Percentiles rank a stretch among this genome's conserved stretches.
Evolutionary conservation across 2,888 invertebrate genomes (phyloP).

Genomic region (Drosophila subsilvestris): DNA sequence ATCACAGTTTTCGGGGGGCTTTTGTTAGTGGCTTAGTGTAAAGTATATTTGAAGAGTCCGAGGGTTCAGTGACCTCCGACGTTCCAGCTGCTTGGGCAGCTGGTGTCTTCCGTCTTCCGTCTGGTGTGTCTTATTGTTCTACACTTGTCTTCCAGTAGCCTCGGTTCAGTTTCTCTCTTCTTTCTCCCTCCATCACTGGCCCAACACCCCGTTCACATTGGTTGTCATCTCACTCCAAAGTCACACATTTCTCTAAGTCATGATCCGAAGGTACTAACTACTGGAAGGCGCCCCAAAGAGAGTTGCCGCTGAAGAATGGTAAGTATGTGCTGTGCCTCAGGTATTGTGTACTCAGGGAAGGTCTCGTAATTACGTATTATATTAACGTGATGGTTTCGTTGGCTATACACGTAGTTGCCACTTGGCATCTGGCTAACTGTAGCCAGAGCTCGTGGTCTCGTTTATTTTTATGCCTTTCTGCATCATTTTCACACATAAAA

Average conservation of each 20-base stretch:
- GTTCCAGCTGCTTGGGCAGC: constrained; percentile 54
- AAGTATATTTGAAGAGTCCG: constrained; percentile 18
- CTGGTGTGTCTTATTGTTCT: constrained; percentile 43
- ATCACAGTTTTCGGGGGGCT: constrained; percentile 12
- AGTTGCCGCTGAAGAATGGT: constrained; percentile 4
- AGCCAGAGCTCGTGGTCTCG: constrained; percentile 27
- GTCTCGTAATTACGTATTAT: constrained; percentile 65
- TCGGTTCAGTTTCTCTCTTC: constrained; percentile 50
- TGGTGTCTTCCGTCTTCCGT: constrained; percentile 22
- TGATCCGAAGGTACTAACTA: constrained; percentile 49
- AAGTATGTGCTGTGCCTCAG: constrained; percentile 8
- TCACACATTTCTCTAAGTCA: constrained; percentile 63
- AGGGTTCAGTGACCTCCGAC: constrained; percentile 58
- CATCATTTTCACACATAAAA: constrained; percentile 77
- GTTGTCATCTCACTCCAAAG: constrained; percentile 62
- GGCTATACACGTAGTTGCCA: constrained; percentile 45
- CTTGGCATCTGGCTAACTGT: constrained; percentile 50
- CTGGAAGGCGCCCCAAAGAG: constrained; percentile 2
- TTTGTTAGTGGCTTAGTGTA: constrained; percentile 33
- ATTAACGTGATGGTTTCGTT: constrained; percentile 46
- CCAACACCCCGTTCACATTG: constrained; percentile 18
- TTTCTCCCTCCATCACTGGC: constrained; percentile 47
- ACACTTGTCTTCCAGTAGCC: constrained; percentile 68
- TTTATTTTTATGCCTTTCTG: constrained; percentile 56
- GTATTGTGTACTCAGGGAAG: neutral